These are phyloP conservation scores for Remorina albescens DNA, from an alignment of 2,797 vertebrate genomes.

Conservation along the genomic window DNA sequence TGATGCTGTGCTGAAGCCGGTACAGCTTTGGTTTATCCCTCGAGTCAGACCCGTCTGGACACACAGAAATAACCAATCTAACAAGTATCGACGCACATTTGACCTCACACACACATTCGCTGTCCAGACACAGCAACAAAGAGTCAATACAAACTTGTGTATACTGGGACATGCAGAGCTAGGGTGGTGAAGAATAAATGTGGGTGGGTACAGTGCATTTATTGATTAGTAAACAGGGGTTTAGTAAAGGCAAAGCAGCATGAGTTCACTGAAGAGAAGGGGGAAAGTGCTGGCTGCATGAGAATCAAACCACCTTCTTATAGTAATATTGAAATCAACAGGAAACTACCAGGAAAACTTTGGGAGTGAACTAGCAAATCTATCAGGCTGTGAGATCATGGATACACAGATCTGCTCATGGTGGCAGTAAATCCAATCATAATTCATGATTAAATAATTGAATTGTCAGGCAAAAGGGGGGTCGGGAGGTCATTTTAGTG, in stretches of 20 bases:
- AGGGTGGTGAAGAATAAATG: slow-evolving; percentile 9
- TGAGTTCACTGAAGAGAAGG: slow-evolving; percentile 58
- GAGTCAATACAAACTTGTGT: neutral
- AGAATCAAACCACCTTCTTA: slow-evolving; percentile 29
- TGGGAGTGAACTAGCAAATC: neutral
- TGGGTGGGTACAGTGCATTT: slow-evolving; percentile 28
- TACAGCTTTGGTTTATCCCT: slow-evolving; percentile 99
- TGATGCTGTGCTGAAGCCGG: slow-evolving; percentile 94
- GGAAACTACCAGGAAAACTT: slow-evolving; percentile 8
- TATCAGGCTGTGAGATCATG: neutral
- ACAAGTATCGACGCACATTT: neutral
- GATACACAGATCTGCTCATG: no score
- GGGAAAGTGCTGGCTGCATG: slow-evolving; percentile 2
- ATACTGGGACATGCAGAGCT: neutral
- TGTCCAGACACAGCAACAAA: slow-evolving; percentile 48
- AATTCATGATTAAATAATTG: neutral
- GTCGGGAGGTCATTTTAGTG: neutral
- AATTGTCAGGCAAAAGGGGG: neutral
- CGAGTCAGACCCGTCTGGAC: slow-evolving; percentile 95
- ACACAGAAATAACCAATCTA: slow-evolving; percentile 18
- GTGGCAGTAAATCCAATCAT: neutral
- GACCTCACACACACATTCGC: slow-evolving; percentile 12
- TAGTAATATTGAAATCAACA: slow-evolving; percentile 29
- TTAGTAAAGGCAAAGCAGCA: slow-evolving; percentile 76
- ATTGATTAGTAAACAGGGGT: slow-evolving; percentile 64